Evolutionary conservation across 2,888 invertebrate species (phyloP), one percentile per base, ranked within the genome.

Genomic region (Hyposoter dolosus): DNA sequence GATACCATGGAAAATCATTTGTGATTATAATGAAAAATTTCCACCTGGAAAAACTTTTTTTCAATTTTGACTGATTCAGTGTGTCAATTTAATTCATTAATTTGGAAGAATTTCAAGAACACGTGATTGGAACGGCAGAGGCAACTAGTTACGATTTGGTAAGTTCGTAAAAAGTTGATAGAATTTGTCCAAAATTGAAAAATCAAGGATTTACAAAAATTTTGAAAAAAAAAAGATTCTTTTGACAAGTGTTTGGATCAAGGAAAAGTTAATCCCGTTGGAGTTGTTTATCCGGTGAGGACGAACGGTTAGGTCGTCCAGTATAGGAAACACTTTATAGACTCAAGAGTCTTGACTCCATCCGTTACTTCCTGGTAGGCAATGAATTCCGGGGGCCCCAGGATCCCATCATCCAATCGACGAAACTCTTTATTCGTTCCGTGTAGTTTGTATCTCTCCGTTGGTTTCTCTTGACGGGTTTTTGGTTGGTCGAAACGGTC

Each of bases 381-480:
- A 60, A 74, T 72, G 81, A 84, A 77, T 77, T 45, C 47, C 45
- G 66, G 45, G 50, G 17, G 40, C 19, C 35, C 53, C 53, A 19
- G 65, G 45, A 40, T 28, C 19, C 28, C 15, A 77, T 81, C 60
- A 63, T 74, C 32, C 81, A 68, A 78, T 74, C 40, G 45, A 45
- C 72, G 50, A 82, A 83, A 78, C 43, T 63, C 28, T 74, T 47
- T 23, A 5, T 72, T 69, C 50, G 28, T 82, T 60, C 75, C 74
- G 63, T 75, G 63, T 75, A 74, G 50, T 82, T 40, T 66, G 60
- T 78, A 63, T 68, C 68, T 68, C 43, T n/a, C 28, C 6, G 23
- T 4, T 4, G 2, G 6, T 28, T 28, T 63, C 47, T 40, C 32
- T 63, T 76, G 43, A n/a, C n/a, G n/a, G 35, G 17, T 23, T 15